A percentile compares a stretch with the other conserved stretches of the same genome.
These are phyloP conservation scores for Dorcus parallelipipedus DNA, from an alignment of 2,888 invertebrate species.

Conservation along the genomic window DNA sequence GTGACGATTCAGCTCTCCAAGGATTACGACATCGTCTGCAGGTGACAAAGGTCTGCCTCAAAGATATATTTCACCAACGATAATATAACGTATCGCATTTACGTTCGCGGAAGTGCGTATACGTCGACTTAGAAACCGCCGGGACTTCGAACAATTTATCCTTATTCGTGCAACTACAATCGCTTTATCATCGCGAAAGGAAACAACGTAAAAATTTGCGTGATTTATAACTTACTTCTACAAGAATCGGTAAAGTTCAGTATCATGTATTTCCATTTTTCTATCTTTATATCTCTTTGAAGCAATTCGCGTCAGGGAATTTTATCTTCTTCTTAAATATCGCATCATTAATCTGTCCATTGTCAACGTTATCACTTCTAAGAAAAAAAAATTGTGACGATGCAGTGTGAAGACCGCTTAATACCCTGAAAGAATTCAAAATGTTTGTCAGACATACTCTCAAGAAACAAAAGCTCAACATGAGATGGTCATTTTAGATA, in stretches of 20 bases:
- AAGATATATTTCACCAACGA: slow-evolving; percentile 18
- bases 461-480: too few relatives aligned
- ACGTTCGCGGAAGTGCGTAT: slow-evolving; percentile 15
- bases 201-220: slow-evolving; percentile 24
- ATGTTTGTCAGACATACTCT: too few relatives aligned
- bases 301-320: slow-evolving; percentile 25
- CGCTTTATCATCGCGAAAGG: slow-evolving; percentile 18
- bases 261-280: slow-evolving; percentile 23
- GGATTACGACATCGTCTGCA: slow-evolving; percentile 12
- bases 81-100: slow-evolving; percentile 17
- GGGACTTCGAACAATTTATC: slow-evolving; percentile 28
- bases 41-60: slow-evolving; percentile 19
- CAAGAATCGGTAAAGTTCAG: slow-evolving; percentile 11
- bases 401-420: too few relatives aligned
- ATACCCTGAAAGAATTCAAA: too few relatives aligned
- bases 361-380: background rate
- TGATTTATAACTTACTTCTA: slow-evolving; percentile 25
- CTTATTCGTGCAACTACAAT: slow-evolving; percentile 26
- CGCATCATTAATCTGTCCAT: slow-evolving; percentile 15
- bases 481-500: too few relatives aligned
- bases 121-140: slow-evolving; percentile 11
- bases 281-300: slow-evolving; percentile 26
- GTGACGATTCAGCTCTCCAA: slow-evolving; percentile 1
- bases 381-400: too few relatives aligned
- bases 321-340: slow-evolving; percentile 13